Base-by-base conservation (phyloP, 2,888 invertebrate species). In the Embidobia sp. region DNA sequence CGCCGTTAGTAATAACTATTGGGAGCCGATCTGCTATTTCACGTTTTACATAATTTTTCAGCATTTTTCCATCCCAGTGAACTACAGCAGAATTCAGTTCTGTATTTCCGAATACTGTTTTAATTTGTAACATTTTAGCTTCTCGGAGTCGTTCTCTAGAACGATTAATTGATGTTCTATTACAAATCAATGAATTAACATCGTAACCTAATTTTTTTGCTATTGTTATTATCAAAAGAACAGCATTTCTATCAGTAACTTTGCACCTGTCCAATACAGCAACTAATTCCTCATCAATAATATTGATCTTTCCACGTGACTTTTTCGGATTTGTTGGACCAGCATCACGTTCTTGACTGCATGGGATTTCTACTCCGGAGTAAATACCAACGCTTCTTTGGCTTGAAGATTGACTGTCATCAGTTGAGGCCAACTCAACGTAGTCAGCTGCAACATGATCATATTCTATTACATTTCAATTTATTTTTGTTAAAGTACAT, bases 351-450 rank as follows among this genome's bases (percentile, higher is more conserved):
- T 64, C 69, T 35, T 37, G 13, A 35, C 2, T 31, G n/a, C 31
- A 31, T 5, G 35, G 1, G 4, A 18, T 18, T 16, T 66, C 55
- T n/a, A 70, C 27, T 29, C 72, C 69, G 46, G 79, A 78, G 37
- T 79, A 67, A 8, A 53, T 69, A 7, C 76, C 69, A 61, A 78
- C 31, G 13, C 72, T 76, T 37, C 18, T 46, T 78, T 76, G 73
- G 40, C 76, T 19, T 13, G 15, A 13, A 27, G 48, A 48, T 27
- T 4, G 1, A 1, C n/a, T n/a, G n/a, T n/a, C n/a, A n/a, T n/a
- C n/a, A n/a, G n/a, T n/a, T n/a, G n/a, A n/a, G n/a, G n/a, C n/a
- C n/a, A n/a, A n/a, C n/a, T n/a, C n/a, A n/a, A n/a, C n/a, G n/a
- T n/a, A n/a, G n/a, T n/a, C n/a, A n/a, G n/a, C n/a, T n/a, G n/a